Evolutionary conservation across 2,113 vertebrate genomes (phyloP), one percentile per base, ranked within the genome.

Genomic region (Laterallus jamaicensis): DNA sequence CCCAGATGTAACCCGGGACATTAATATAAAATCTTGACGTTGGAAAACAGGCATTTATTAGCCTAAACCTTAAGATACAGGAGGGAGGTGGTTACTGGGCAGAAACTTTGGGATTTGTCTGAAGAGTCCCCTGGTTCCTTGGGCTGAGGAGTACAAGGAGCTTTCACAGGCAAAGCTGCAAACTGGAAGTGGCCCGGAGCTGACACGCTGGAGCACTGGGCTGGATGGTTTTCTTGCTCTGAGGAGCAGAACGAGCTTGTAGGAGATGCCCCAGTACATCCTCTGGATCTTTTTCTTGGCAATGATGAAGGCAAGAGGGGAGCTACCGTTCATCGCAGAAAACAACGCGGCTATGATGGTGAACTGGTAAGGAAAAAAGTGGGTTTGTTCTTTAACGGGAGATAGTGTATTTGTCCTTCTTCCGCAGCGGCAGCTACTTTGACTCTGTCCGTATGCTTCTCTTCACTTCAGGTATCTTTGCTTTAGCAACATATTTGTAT

Each of bases 281-380:
- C 97, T 99, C 96, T 99, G 99, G 98, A 98, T 99, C 97, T 97
- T 98, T 97, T 96, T 98, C 95, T 84, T 98, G 84, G 97, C 97
- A 62, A 93, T 98, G 81, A 98, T 98, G 98, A 98, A 98, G 79
- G 98, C 96, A 2, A 97, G 96, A 13, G 99, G 98, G 32, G 99
- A 99, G 93, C 97, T 99, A 92, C 99, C 99, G 0, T 98, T 99
- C 97, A 98, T 99, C 67, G 97, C 98, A 4, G 98, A 99, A 88
- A 99, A 99, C 94, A 99, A 99, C 11, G 99, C 99, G 0, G 99
- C 98, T 58, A 98, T 99, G 98, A 95, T 98, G 97, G 99, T 99
- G 88, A 99, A 99, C 98, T 99, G 99, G 99, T 99, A 97, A 99
- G 99, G 97, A 93, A 91, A 78, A 54, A 80, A 18, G 5, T 12